Evolutionary conservation across 2,113 vertebrate genomes (phyloP).

Genomic region (Anthoscopus minutus): DNA sequence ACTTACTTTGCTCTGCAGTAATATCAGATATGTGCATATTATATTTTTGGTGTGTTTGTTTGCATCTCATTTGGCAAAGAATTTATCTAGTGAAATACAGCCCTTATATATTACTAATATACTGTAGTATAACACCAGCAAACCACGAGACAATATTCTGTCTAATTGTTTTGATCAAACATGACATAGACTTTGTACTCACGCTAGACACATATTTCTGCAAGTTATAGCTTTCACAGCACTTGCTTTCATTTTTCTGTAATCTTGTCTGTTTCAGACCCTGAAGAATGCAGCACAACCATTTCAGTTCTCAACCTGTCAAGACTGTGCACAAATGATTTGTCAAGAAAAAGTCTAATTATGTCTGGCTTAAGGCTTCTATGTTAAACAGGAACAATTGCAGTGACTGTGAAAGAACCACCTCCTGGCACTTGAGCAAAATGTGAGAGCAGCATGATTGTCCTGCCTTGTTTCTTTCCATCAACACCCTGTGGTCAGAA

Average conservation of each 20-base stretch:
- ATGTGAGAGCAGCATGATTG: constrained; percentile 11
- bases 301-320: constrained; percentile 56
- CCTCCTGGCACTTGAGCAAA: constrained; percentile 2
- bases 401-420: constrained; percentile 13
- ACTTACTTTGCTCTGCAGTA: not conserved
- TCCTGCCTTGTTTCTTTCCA: constrained; percentile 45
- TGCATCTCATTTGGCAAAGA: not conserved
- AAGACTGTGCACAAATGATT: constrained; percentile 53
- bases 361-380: constrained; percentile 50
- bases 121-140: constrained; percentile 9
- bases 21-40: not conserved
- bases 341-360: constrained; percentile 59
- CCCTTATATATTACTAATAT: constrained; percentile 18
- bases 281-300: constrained; percentile 38
- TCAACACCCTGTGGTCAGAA: constrained; percentile 15
- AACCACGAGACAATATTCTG: not conserved
- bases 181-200: constrained; percentile 25
- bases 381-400: constrained; percentile 31
- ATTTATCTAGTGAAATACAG: not conserved
- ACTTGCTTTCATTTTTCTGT: constrained; percentile 48
- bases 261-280: constrained; percentile 51
- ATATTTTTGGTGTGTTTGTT: not conserved
- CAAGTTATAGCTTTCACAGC: constrained; percentile 39
- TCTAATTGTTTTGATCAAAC: constrained; percentile 52
- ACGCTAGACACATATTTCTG: not conserved